Evolutionary conservation across 2,113 vertebrate genomes (phyloP), one percentile per base, ranked within the genome.

Genomic region (Phylloscopus trochilus): DNA sequence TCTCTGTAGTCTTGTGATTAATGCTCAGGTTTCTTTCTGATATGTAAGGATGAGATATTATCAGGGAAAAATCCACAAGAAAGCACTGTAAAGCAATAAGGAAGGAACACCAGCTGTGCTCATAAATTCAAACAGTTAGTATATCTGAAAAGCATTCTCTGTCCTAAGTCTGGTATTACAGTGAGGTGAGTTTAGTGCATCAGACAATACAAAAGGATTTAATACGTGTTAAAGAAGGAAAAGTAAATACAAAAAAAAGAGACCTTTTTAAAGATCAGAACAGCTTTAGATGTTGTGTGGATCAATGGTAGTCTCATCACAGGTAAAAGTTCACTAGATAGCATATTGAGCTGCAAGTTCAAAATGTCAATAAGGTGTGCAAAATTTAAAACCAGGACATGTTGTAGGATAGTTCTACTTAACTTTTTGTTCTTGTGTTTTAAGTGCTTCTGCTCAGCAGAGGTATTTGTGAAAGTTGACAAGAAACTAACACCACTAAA

Each of bases 241-340:
- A 94, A 93, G 47, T 70, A 93, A 96, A 96, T 89, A 88, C 19
- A 26, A 59, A 49, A 72, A 35, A 66, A 88, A 70, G n/a, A n/a
- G 24, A 27, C n/a, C n/a, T 80, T 95, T 94, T 87, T 59, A 92
- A 97, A 94, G 83, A 92, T 93, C 72, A 63, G 77, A 88, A 55
- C 37, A 78, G 35, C 37, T 89, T 95, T 93, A 95, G 63, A 67
- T 96, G 69, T 66, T 96, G 37, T 66, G 75, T 66, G 83, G 78
- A 95, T 95, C 90, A 96, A 94, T 94, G 91, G 89, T 27, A 84
- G 83, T 76, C 53, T 97, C 83, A 88, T 74, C 72, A 87, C 63
- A 95, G 80, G 52, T 96, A 90, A 87, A 94, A 96, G 90, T 95
- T 96, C 53, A 81, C 44, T 89, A 62, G 63, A 26, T 81, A 87